Base-by-base conservation (phyloP, 2,888 invertebrate genomes). In the Latheticus oryzae region DNA sequence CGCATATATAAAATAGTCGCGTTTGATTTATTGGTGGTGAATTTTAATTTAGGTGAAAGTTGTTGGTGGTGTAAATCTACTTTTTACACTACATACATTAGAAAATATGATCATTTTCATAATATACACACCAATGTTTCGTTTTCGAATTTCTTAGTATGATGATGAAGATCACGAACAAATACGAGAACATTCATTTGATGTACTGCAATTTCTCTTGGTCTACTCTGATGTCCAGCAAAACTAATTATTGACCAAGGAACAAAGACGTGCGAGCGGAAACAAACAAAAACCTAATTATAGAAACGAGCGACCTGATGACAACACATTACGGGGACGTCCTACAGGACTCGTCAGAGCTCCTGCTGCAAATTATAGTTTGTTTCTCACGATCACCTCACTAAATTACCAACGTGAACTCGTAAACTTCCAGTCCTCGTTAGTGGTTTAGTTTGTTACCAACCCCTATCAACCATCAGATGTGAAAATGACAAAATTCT, bases 241-340 rank as follows among this genome's bases (percentile, higher is more conserved):
- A 69, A 70, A 70, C 68, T 70, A 70, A 69, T 67, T 67, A 65
- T 65, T 50, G 62, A 33, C 57, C 61, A 48, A 59, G 57, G 58
- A 58, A 70, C 62, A 66, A 68, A 68, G 66, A 73, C 72, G 72
- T 73, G 69, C 66, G 66, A 70, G 68, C 63, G 70, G 68, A 64
- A 73, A 70, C 68, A 71, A 75, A 73, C 72, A 75, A 75, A 77
- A 78, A 77, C 76, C 76, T 77, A 77, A 77, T 78, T 77, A 77
- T 75, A 65, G 74, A 73, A 77, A 77, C 74, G 76, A 74, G 73
- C 75, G 72, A 74, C 74, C 73, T 77, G 78, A 78, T 76, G 78
- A 77, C 77, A 76, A 73, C 73, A 73, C 75, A 77, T 77, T 78
- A 76, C 71, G 58, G 68, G 68, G 76, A 77, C 76, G 75, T 75